A percentile compares a stretch with the other conserved stretches of the same genome.
phyloP scores from a whole-genome alignment of 2,113 vertebrate genomes.

The Percina caprodes region DNA sequence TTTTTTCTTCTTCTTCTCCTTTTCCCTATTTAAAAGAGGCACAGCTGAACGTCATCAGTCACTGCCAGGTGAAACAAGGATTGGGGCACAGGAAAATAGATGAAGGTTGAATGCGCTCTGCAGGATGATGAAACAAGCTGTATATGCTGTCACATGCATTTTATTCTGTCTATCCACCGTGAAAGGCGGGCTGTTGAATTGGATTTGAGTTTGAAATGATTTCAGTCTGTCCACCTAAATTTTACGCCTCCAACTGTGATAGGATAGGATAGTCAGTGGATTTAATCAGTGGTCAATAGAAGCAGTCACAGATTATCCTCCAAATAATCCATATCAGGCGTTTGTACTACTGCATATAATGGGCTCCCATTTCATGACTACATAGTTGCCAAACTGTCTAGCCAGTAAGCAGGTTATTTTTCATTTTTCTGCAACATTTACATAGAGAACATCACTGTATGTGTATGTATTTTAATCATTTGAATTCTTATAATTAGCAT shows the following conservation, averaged over 20 bases:
- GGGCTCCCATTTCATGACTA: constrained; percentile 13
- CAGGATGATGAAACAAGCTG: constrained; percentile 52
- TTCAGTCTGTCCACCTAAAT: background rate
- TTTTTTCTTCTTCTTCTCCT: background rate
- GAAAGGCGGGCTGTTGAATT: constrained; percentile 24
- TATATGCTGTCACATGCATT: constrained; percentile 27
- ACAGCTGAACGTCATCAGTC: constrained; percentile 66
- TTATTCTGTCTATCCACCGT: constrained; percentile 31
- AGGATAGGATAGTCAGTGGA: background rate
- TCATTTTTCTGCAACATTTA: constrained; percentile 20
- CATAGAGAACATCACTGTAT: background rate
- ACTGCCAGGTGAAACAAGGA: constrained; percentile 62
- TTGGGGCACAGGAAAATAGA: constrained; percentile 20
- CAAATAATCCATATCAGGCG: background rate
- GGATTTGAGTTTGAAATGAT: constrained; percentile 17
- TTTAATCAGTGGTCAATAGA: constrained; percentile 26
- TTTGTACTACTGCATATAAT: background rate
- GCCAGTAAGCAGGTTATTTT: background rate
- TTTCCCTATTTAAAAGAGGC: constrained; percentile 4
- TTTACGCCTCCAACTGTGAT: background rate
- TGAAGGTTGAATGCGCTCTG: constrained; percentile 21
- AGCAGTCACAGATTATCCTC: background rate
- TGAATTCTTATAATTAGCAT: constrained; percentile 55
- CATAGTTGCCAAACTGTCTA: background rate
- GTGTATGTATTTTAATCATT: constrained; percentile 45